Conservation (phyloP, 2,113 vertebrate species). For the Plecotus auritus region DNA sequence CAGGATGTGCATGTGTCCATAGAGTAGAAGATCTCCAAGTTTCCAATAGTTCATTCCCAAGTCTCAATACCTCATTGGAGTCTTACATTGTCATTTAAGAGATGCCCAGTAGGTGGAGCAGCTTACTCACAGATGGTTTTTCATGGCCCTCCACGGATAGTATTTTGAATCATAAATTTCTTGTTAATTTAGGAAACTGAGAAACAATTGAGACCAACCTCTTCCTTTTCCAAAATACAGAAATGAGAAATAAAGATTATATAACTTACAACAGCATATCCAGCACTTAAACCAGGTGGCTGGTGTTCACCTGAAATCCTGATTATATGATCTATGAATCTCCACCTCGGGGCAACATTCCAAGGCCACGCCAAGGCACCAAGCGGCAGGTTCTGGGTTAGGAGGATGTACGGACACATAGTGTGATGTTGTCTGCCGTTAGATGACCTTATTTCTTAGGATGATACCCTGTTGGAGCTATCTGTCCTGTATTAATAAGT, state of each 20-base stretch:
- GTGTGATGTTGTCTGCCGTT: background rate
- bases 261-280: background rate
- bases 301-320: background rate
- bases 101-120: conserved; percentile 51
- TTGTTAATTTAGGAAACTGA: background rate
- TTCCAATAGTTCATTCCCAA: background rate
- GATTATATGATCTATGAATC: background rate
- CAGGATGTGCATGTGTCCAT: rapidly evolving
- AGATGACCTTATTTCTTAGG: background rate
- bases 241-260: background rate
- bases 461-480: background rate
- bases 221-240: background rate
- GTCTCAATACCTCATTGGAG: background rate
- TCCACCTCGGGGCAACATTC: background rate
- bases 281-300: background rate
- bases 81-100: conserved; percentile 8
- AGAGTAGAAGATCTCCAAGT: background rate
- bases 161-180: background rate
- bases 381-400: background rate
- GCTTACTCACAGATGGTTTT: conserved; percentile 54
- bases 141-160: rapidly evolving
- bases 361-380: background rate
- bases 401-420: background rate
- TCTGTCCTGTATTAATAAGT: background rate
- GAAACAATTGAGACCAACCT: background rate